These are phyloP conservation scores for Lordiphosa fenestrarum DNA, from an alignment of 2,888 invertebrate species.

Conservation along the genomic window DNA sequence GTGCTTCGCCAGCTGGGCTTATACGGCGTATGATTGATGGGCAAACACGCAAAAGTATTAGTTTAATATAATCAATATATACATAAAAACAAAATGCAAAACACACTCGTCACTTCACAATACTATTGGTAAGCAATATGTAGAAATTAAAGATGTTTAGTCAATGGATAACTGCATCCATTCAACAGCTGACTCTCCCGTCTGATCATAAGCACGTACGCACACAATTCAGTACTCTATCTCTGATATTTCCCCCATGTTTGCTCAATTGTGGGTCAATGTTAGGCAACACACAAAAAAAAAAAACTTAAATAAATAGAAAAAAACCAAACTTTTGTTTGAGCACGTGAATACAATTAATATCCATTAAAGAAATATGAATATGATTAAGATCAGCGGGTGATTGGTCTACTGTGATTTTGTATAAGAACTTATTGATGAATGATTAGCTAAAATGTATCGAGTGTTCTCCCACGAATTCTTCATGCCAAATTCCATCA, in stretches of 20 bases:
- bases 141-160: too few species aligned
- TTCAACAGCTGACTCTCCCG: too few species aligned
- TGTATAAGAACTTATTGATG: slow-evolving; percentile 24
- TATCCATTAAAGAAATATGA: slow-evolving; percentile 11
- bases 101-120: slow-evolving; percentile 56
- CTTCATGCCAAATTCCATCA: too few species aligned
- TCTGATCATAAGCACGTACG: slow-evolving; percentile 29
- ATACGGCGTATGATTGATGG: slow-evolving; percentile 64
- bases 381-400: too few species aligned
- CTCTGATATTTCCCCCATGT: background rate
- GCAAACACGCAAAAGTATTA: slow-evolving; percentile 13
- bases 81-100: slow-evolving; percentile 49
- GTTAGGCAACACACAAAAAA: slow-evolving; percentile 12
- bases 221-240: slow-evolving; percentile 5
- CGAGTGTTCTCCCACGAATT: background rate
- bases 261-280: slow-evolving; percentile 33
- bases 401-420: background rate
- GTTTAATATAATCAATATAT: slow-evolving; percentile 8
- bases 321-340: slow-evolving; percentile 4
- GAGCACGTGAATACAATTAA: slow-evolving; percentile 11
- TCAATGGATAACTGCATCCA: too few species aligned
- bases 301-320: background rate
- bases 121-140: slow-evolving; percentile 66
- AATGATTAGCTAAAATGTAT: background rate
- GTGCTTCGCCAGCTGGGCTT: slow-evolving; percentile 41